Evolutionary conservation across 2,113 vertebrate species (phyloP).

Genomic region (Cynocephalus volans): DNA sequence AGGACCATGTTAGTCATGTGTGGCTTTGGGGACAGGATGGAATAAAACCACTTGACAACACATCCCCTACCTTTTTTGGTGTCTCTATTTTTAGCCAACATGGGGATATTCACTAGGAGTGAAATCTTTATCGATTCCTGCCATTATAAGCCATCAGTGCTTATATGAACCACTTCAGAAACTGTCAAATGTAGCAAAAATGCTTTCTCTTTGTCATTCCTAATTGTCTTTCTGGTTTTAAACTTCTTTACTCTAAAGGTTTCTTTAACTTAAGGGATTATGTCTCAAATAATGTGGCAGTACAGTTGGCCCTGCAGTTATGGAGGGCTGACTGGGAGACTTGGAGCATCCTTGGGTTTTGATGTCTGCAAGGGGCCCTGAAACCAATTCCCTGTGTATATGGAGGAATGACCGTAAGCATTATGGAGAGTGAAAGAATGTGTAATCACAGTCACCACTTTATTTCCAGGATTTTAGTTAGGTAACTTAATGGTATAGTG

Average conservation of each 20-base stretch:
- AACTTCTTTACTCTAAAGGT: neutral
- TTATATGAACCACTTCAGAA: neutral
- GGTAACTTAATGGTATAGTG: neutral
- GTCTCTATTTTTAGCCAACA: neutral
- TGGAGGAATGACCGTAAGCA: too few relatives aligned
- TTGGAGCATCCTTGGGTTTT: too few relatives aligned
- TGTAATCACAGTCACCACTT: neutral
- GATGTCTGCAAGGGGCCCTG: too few relatives aligned
- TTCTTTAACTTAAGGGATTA: slow-evolving; percentile 23
- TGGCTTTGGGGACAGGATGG: neutral
- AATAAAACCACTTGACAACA: neutral
- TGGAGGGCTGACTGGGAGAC: too few relatives aligned
- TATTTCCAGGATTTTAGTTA: neutral
- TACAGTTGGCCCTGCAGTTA: neutral
- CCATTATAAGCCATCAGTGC: neutral
- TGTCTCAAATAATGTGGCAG: slow-evolving; percentile 20
- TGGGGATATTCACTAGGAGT: neutral
- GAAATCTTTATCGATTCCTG: neutral
- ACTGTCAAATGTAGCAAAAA: neutral
- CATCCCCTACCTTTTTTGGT: neutral
- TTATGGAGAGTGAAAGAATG: neutral
- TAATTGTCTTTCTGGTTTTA: slow-evolving; percentile 43
- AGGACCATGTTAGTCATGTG: neutral
- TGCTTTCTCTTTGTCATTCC: slow-evolving; percentile 3
- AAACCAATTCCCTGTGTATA: too few relatives aligned